Percentiles rank a stretch among this genome's conserved stretches.
phyloP scores from a whole-genome alignment of 2,888 invertebrate genomes.

The Chirona hameri region DNA sequence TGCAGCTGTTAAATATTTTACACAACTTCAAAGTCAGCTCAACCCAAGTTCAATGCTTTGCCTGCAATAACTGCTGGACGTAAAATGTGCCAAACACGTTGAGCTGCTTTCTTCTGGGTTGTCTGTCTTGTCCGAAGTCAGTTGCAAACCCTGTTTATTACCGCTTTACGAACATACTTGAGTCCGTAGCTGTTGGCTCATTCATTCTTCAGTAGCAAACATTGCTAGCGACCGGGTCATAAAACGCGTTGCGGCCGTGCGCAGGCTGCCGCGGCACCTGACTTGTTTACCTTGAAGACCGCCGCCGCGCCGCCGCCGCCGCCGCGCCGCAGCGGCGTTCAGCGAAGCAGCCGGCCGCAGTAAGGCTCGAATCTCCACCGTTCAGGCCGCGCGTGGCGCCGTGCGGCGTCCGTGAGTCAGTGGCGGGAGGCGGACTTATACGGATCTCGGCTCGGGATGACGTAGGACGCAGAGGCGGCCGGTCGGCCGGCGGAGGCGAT shows the following conservation, averaged over 20 bases:
- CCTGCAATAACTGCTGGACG: too few relatives aligned
- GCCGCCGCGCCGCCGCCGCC: too few relatives aligned
- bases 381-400: neutral
- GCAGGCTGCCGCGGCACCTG: neutral
- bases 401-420: neutral
- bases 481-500: neutral
- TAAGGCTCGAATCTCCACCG: neutral
- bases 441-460: neutral
- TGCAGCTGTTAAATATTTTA: too few relatives aligned
- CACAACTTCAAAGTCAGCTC: too few relatives aligned
- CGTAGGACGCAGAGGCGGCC: neutral
- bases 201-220: neutral
- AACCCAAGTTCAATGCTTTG: too few relatives aligned
- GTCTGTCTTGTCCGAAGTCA: too few relatives aligned
- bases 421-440: neutral
- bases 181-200: neutral
- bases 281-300: conserved; percentile 24
- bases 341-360: neutral
- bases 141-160: neutral
- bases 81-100: too few relatives aligned
- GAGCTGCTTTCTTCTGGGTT: too few relatives aligned
- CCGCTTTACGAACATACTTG: neutral
- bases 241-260: neutral
- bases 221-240: neutral
- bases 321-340: neutral